Base-by-base conservation (phyloP, 2,797 vertebrate genomes). In the Sphenopsis melanotis region DNA sequence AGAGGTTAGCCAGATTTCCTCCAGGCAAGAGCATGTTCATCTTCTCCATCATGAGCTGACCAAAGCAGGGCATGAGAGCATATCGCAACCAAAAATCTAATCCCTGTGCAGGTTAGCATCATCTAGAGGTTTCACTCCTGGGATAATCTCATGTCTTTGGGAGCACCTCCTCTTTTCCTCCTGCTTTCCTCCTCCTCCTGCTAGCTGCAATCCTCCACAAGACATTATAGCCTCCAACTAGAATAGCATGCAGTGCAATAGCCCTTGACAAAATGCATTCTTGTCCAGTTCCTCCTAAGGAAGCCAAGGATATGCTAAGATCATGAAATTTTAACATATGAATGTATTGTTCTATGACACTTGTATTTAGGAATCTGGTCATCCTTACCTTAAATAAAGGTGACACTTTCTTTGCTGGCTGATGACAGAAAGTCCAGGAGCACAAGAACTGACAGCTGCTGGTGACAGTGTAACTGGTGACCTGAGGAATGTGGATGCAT, bases 161-260 rank as follows among this genome's bases (percentile, higher is more conserved):
- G 17, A 41, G 26, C 27, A 66, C 5, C 9, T 69, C 36, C 3
- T 2, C 21, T 15, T 57, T 69, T 12, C 15, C 6, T 65, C 34
- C 15, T 2, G 0, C 18, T 64, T 65, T 55, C 26, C 11, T 65
- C 5, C 27, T 64, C 4, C 23, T 80, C 2, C 8, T 27, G 2
- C 11, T 53, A 13, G 24, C 15, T 79, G 12, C 34, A 68, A 17
- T 41, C n/a, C 12, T 75, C 10, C 32, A n/a, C 14, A 83, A 83
- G 37, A 30, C 9, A n/a, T 59, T 55, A 21, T 5, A 49, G 8
- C 8, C 19, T 84, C 56, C 22, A 75, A 23, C n/a, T 15, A 60
- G 9, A 52, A 42, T 2, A 66, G 1, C 13, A 37, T 12, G 21
- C 53, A 60, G 10, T 60, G n/a, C 12, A 24, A 12, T 21, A 63